A percentile compares a stretch with the other conserved stretches of the same genome.
Conservation (phyloP, 2,888 invertebrate species). For the Parascotia fuliginaria region DNA sequence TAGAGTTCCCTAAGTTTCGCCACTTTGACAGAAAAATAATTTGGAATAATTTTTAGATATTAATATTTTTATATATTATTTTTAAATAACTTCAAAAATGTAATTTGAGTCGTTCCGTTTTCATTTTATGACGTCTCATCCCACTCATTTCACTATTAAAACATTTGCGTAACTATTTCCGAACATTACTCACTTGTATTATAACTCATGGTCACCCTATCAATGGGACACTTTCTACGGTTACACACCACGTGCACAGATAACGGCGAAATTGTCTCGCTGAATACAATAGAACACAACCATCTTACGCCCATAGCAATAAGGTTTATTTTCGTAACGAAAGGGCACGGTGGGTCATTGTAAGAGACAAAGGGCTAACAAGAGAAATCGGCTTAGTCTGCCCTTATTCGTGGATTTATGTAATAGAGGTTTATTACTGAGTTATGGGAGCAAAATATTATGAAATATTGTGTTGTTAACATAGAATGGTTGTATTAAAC, state of each 20-base stretch:
- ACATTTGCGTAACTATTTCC: no score
- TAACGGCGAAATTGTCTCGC: slow-evolving; percentile 62
- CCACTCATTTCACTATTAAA: no score
- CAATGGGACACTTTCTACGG: slow-evolving; percentile 76
- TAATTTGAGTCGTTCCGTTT: no score
- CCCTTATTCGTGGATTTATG: slow-evolving; percentile 65
- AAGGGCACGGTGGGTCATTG: slow-evolving; percentile 43
- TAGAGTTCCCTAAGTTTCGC: no score
- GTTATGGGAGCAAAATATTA: slow-evolving; percentile 36
- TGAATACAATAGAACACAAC: slow-evolving; percentile 49
- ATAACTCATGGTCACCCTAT: slow-evolving; percentile 50
- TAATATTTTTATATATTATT: no score
- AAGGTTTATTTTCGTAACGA: slow-evolving; percentile 53
- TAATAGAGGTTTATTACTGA: slow-evolving; percentile 45
- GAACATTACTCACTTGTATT: not conserved
- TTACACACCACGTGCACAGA: slow-evolving; percentile 60
- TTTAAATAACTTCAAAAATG: no score
- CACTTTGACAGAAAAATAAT: no score
- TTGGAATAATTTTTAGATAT: no score
- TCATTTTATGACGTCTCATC: no score
- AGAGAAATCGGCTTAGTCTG: slow-evolving; percentile 65
- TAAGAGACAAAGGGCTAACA: slow-evolving; percentile 58
- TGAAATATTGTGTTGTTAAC: slow-evolving; percentile 30
- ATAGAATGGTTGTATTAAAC: not conserved
- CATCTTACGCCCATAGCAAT: slow-evolving; percentile 47